phyloP scores from a whole-genome alignment of 1,140 invertebrate genomes.

The Diorhabda sublineata region DNA sequence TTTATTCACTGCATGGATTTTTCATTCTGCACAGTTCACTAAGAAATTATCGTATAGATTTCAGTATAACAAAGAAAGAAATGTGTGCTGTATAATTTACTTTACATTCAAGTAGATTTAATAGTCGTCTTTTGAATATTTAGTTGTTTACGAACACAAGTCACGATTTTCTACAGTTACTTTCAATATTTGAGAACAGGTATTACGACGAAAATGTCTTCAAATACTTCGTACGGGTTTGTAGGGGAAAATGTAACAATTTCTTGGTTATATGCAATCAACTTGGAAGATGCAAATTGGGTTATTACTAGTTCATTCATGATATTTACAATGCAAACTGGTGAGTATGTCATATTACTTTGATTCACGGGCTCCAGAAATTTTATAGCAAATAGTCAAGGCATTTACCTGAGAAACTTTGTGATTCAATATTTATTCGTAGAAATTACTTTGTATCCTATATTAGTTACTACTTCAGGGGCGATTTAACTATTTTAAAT shows the following conservation, averaged over 20 bases:
- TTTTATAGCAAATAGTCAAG: too few species aligned
- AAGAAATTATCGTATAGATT: too few species aligned
- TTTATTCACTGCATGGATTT: too few species aligned
- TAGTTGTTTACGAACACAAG: background rate
- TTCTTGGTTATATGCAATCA: slow-evolving; percentile 52
- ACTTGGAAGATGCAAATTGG: slow-evolving; percentile 84
- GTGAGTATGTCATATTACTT: slow-evolving; percentile 49
- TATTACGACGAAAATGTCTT: background rate
- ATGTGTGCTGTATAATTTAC: too few species aligned
- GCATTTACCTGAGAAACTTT: too few species aligned
- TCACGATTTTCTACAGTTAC: background rate
- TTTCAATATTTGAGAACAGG: background rate
- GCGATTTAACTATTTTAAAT: too few species aligned
- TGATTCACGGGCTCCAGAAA: background rate
- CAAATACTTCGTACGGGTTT: background rate
- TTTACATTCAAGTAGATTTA: too few species aligned
- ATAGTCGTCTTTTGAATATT: background rate
- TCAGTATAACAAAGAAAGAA: too few species aligned
- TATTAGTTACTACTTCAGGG: too few species aligned
- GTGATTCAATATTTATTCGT: too few species aligned
- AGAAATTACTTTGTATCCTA: too few species aligned
- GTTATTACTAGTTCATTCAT: slow-evolving; percentile 91
- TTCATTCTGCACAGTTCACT: too few species aligned
- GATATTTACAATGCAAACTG: slow-evolving; percentile 96
- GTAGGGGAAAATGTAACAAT: slow-evolving; percentile 16